Evolutionary conservation across 2,888 invertebrate genomes (phyloP).

Genomic region (Orchestes rusci): DNA sequence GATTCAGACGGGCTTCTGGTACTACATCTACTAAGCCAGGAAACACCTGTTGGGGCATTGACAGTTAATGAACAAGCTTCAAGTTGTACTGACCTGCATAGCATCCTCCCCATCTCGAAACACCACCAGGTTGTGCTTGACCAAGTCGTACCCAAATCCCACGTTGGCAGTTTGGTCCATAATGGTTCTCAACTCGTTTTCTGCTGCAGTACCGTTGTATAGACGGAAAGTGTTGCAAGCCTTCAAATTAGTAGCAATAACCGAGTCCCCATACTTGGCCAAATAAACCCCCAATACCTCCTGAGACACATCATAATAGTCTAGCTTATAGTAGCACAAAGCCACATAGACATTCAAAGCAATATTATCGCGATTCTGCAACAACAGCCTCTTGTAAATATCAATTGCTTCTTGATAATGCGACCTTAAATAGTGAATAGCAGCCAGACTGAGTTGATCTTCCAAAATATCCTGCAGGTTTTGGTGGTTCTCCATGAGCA

Average conservation of each 20-base stretch:
- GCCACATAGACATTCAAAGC: conserved; percentile 97
- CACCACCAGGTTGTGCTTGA: conserved; percentile 92
- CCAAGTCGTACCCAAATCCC: conserved; percentile 84
- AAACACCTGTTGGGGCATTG: conserved; percentile 49
- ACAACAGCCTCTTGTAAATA: conserved; percentile 87
- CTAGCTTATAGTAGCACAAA: conserved; percentile 95
- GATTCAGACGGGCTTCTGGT: conserved; percentile 91
- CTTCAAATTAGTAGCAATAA: conserved; percentile 87
- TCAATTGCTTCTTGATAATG: conserved; percentile 99
- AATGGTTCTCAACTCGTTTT: conserved; percentile 80
- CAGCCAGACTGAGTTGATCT: conserved; percentile 92
- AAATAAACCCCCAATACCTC: conserved; percentile 93
- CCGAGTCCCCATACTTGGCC: conserved; percentile 85
- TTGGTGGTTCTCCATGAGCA: conserved; percentile 76
- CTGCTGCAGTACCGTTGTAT: conserved; percentile 92
- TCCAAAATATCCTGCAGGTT: conserved; percentile 81
- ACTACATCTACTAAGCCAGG: conserved; percentile 91
- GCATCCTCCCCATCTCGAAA: conserved; percentile 92
- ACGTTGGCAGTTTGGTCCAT: conserved; percentile 62
- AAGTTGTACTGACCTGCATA: conserved; percentile 68
- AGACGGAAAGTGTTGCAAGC: conserved; percentile 76
- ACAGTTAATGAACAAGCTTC: no score
- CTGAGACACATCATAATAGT: conserved; percentile 97
- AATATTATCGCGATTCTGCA: conserved; percentile 86
- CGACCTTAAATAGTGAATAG: conserved; percentile 90